Base-by-base conservation (phyloP, 2,888 invertebrate species). In the Bibio marci region DNA sequence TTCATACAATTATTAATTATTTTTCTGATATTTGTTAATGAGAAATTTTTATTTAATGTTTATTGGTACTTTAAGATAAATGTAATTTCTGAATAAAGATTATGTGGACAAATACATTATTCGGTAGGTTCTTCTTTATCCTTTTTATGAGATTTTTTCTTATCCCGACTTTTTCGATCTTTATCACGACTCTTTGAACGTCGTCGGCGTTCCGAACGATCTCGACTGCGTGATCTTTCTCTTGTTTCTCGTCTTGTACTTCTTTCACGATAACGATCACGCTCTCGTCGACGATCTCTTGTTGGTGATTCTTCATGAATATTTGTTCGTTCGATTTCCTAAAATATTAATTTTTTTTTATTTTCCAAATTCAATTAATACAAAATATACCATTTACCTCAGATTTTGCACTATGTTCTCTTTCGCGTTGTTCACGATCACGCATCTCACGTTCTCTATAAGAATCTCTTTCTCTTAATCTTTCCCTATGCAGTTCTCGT, bases 41-140 rank as follows among this genome's bases (percentile, higher is more conserved):
- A n/a, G n/a, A n/a, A n/a, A n/a, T n/a, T n/a, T n/a, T n/a, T n/a
- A n/a, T n/a, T n/a, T n/a, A n/a, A n/a, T n/a, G n/a, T n/a, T n/a
- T n/a, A n/a, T n/a, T n/a, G n/a, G n/a, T n/a, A n/a, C n/a, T n/a
- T n/a, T n/a, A n/a, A n/a, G n/a, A n/a, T n/a, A n/a, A n/a, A n/a
- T n/a, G n/a, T n/a, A n/a, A n/a, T n/a, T n/a, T n/a, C n/a, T n/a
- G n/a, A n/a, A n/a, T n/a, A n/a, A n/a, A n/a, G n/a, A n/a, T n/a
- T n/a, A n/a, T n/a, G n/a, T n/a, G n/a, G n/a, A n/a, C n/a, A n/a
- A n/a, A n/a, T n/a, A n/a, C 34, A 14, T 61, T 64, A 77, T 63
- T 77, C 76, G 35, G 76, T 76, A 30, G 80, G n/a, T n/a, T n/a
- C 80, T 43, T 80, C 81, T 45, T 76, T 75, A 34, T 76, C 76